Conservation (phyloP, 1,140 invertebrate species). For the Drosophila repletoides region DNA sequence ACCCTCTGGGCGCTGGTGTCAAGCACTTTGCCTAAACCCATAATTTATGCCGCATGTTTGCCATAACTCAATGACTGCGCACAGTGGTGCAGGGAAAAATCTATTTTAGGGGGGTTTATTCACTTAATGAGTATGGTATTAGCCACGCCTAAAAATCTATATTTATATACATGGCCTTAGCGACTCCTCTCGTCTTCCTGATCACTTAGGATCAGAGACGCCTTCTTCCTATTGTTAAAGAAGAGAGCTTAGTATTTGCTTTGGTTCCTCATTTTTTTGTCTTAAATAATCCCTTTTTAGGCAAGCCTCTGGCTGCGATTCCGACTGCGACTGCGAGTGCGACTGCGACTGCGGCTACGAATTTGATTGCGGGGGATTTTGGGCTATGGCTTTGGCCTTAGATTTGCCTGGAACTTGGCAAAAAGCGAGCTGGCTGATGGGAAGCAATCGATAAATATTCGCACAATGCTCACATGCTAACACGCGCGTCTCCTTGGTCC, state of each 20-base stretch:
- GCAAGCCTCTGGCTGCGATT: too few relatives aligned
- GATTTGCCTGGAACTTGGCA: neutral
- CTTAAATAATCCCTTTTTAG: too few relatives aligned
- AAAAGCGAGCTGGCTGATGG: conserved; percentile 38
- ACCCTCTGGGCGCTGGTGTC: conserved; percentile 30
- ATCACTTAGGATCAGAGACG: too few relatives aligned
- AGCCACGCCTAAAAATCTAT: too few relatives aligned
- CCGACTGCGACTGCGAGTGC: conserved; percentile 5
- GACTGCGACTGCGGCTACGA: conserved; percentile 21
- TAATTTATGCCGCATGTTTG: conserved; percentile 79
- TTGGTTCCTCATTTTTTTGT: too few relatives aligned
- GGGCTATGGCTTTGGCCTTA: conserved; percentile 2
- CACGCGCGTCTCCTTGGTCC: conserved; percentile 1
- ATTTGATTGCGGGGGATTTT: conserved; percentile 20
- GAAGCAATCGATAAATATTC: conserved; percentile 65
- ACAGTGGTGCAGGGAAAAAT: too few relatives aligned
- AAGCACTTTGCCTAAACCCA: conserved; percentile 48
- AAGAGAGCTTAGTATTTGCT: too few relatives aligned
- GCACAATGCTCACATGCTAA: conserved; percentile 27
- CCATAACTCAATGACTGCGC: conserved; percentile 73
- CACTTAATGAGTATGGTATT: too few relatives aligned
- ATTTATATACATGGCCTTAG: too few relatives aligned
- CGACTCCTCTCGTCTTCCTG: too few relatives aligned
- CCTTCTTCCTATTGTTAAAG: too few relatives aligned
- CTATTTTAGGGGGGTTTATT: too few relatives aligned